phyloP scores from a whole-genome alignment of 2,888 invertebrate species.

The Creontiades dilutus region DNA sequence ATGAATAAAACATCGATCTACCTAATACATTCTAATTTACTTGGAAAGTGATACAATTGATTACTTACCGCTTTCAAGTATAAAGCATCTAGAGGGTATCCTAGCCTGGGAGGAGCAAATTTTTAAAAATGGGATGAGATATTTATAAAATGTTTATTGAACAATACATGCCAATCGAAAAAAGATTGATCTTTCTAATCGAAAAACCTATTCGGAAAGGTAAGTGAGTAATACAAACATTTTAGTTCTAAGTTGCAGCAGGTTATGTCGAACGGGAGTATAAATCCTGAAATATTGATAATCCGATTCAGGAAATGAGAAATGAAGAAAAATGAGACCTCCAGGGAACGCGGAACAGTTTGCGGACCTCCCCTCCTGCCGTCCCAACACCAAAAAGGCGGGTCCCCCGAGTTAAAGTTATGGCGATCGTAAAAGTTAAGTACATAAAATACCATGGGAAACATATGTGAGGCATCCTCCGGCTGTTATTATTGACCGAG shows the following conservation, averaged over 20 bases:
- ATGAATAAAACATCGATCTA: too few relatives aligned
- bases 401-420: conserved; percentile 36
- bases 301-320: conserved; percentile 32
- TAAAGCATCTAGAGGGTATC: too few relatives aligned
- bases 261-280: background rate
- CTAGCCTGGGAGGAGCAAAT: too few relatives aligned
- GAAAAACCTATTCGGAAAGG: too few relatives aligned
- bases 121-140: too few relatives aligned
- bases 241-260: background rate
- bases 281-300: conserved; percentile 20
- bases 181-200: too few relatives aligned
- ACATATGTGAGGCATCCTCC: conserved; percentile 28
- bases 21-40: too few relatives aligned
- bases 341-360: background rate
- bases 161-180: too few relatives aligned
- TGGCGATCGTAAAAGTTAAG: conserved; percentile 43
- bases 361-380: background rate
- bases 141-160: too few relatives aligned
- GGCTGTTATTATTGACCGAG: conserved; percentile 36
- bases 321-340: background rate
- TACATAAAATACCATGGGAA: conserved; percentile 43
- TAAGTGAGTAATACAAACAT: too few relatives aligned
- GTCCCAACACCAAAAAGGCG: background rate
- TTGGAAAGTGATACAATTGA: too few relatives aligned
- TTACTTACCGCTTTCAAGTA: too few relatives aligned